Conservation (phyloP, 2,888 invertebrate genomes). For the Empis stercorea region DNA sequence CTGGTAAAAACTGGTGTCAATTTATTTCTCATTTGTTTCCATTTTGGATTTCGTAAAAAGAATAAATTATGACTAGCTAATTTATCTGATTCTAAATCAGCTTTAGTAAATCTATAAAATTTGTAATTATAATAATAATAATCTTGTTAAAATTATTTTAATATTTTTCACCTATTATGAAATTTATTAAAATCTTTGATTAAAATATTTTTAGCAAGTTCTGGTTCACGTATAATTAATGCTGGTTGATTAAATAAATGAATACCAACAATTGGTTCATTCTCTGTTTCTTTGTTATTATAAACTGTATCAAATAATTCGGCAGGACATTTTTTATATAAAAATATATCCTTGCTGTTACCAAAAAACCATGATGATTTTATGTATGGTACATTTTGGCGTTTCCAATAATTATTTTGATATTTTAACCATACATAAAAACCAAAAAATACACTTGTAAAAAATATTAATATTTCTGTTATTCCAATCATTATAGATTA, state of each 20-base stretch:
- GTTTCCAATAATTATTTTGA: constrained; percentile 23
- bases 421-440: too few relatives aligned
- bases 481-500: background rate
- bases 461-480: background rate
- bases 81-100: constrained; percentile 24
- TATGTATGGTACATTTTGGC: constrained; percentile 29
- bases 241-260: constrained; percentile 36
- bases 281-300: constrained; percentile 18
- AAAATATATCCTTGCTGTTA: constrained; percentile 29
- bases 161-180: constrained; percentile 22
- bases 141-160: too few relatives aligned
- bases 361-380: constrained; percentile 27
- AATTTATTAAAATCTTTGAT: constrained; percentile 39
- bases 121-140: too few relatives aligned
- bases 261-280: constrained; percentile 30
- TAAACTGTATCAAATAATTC: constrained; percentile 32
- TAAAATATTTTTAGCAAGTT: constrained; percentile 36
- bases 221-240: constrained; percentile 35
- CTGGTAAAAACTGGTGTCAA: constrained; percentile 38
- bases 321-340: constrained; percentile 23
- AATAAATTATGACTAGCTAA: constrained; percentile 36
- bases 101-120: background rate
- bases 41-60: constrained; percentile 33
- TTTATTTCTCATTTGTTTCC: constrained; percentile 35
- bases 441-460: too few relatives aligned